Evolutionary conservation across 2,888 invertebrate species (phyloP), one percentile per base, ranked within the genome.

Genomic region (Diadromus collaris): DNA sequence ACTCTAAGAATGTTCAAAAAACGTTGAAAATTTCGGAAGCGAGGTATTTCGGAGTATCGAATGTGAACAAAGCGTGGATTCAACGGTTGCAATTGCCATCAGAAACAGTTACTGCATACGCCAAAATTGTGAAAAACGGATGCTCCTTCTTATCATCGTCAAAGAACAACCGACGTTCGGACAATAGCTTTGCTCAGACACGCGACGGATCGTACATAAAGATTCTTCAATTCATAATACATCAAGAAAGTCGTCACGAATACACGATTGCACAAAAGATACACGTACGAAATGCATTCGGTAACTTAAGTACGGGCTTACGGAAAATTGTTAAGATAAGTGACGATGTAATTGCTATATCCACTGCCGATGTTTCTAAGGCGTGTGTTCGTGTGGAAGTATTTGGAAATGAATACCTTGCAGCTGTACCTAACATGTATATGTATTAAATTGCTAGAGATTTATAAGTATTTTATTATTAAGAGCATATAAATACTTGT

Each of bases 111-210:
- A n/a, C n/a, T n/a, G n/a, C n/a, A n/a, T n/a, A n/a, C n/a, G n/a
- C n/a, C n/a, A 65, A 51, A 65, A 65, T 54, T 32, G 65, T 65
- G 13, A 51, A 65, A 65, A 34, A 65, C 19, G 32, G 34, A 19
- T 51, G 65, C 34, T 65, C 24, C 5, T 65, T 51, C 38, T 32
- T 32, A 21, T 65, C 65, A 32, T 34, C 65, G 34, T 27, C 65
- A 51, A 51, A 51, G 21, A 21, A 32, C 21, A 65, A 51, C 19
- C 48, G 24, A 32, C 27, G 65, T 34, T 65, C 65, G 13, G 21
- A 65, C 65, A 65, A 65, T 65, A 51, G 51, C 32, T 65, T 65
- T 4, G 65, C 65, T 34, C 56, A 56, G 38, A 41, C 56, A 54
- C 41, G 41, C 24, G 56, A 68, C 44, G 56, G 68, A 41, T 41